phyloP scores from a whole-genome alignment of 2,888 invertebrate species.

The Temnothorax ravouxi region DNA sequence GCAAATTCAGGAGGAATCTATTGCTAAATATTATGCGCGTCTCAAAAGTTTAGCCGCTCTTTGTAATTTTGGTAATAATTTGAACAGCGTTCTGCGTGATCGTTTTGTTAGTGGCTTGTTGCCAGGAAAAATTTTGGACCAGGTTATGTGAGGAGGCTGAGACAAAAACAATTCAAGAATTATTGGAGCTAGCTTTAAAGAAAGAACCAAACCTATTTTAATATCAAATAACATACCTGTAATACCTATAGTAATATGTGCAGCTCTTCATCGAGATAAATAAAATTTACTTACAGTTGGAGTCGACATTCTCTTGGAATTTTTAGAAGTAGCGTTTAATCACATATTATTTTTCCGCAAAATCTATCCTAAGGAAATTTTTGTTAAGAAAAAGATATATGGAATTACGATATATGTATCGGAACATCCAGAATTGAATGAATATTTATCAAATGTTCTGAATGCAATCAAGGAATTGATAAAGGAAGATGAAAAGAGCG shows the following conservation, averaged over 20 bases:
- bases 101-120: too few relatives aligned
- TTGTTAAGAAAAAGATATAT: conserved; percentile 89
- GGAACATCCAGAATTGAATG: conserved; percentile 89
- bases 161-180: too few relatives aligned
- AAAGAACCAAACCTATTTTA: background rate
- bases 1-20: too few relatives aligned
- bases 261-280: background rate
- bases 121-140: too few relatives aligned
- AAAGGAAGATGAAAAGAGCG: conserved; percentile 87
- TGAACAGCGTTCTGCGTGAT: too few relatives aligned
- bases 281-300: conserved; percentile 83
- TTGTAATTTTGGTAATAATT: too few relatives aligned
- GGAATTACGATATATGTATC: conserved; percentile 88
- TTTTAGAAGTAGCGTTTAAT: conserved; percentile 90
- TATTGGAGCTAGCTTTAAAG: too few relatives aligned
- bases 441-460: conserved; percentile 86
- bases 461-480: conserved; percentile 83
- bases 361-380: conserved; percentile 90
- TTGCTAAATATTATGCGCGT: too few relatives aligned
- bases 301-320: conserved; percentile 89
- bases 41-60: too few relatives aligned
- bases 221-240: background rate
- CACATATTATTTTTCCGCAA: conserved; percentile 88
- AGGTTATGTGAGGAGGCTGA: too few relatives aligned
- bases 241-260: background rate